Conservation (phyloP, 30 jellyfish, hydroid and myxozoan genomes). For the Cassiopea andromeda region DNA sequence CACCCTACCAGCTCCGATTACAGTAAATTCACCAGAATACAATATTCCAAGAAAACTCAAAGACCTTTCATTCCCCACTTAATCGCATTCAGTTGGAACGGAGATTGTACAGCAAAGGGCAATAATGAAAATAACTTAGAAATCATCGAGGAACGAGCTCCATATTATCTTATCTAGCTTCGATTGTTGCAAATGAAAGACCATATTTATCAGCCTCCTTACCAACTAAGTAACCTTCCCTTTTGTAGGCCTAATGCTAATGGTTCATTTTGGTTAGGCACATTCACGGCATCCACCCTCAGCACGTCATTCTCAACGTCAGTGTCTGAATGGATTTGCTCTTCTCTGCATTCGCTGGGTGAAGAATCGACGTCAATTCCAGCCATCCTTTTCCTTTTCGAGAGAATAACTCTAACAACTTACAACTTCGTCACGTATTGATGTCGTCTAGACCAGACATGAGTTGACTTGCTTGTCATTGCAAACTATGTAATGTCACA, state of each 20-base stretch:
- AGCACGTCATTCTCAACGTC: not conserved
- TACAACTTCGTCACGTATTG: not conserved
- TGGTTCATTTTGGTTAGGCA: not conserved
- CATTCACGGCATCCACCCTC: not conserved
- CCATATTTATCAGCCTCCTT: not conserved
- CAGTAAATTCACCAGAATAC: not conserved
- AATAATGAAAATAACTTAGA: no score
- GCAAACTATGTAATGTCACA: not conserved
- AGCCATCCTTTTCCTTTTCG: not conserved
- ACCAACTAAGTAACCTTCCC: not conserved
- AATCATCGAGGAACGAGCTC: not conserved
- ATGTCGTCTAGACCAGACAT: not conserved
- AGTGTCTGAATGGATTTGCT: not conserved
- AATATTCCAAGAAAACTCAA: not conserved
- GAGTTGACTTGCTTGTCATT: not conserved
- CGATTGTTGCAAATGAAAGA: not conserved
- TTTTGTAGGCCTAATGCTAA: not conserved
- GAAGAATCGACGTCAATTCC: not conserved
- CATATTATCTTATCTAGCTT: not conserved
- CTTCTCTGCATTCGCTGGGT: not conserved
- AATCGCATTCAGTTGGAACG: not conserved
- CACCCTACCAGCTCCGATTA: not conserved
- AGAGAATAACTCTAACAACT: not conserved
- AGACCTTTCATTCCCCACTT: not conserved
- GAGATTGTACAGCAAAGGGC: not conserved